Base-by-base conservation (phyloP, 2,113 vertebrate species). In the Semicossyphus pulcher region DNA sequence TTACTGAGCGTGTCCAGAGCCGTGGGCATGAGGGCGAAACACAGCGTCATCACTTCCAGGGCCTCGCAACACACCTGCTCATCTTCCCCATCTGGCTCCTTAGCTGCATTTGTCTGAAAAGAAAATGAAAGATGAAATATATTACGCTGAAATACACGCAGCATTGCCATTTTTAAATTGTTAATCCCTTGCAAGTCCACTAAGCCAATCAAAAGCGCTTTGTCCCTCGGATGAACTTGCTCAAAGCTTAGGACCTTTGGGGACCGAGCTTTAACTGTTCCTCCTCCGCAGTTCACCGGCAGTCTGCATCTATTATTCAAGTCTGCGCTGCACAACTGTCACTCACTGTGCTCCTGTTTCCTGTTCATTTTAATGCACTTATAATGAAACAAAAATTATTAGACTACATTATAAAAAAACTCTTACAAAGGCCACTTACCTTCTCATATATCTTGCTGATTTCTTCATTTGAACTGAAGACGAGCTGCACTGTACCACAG, bases 41-140 rank as follows among this genome's bases (percentile, higher is more conserved):
- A 99, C 62, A 99, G 91, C 1, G 98, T 99, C 97, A 99, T 99
- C 90, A 97, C 97, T 87, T 99, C 98, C 88, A 99, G 63, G 10
- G 98, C 97, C 90, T 99, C 98, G 87, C 98, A 99, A 92, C 98
- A 99, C 86, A 99, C 97, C 85, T 99, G 97, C 84, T 99, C 98
- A 74, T 99, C 98, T 89, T 99, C 98, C 57, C 94, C 89, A 82
- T 99, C 98, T 23, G 95, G 97, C 76, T 99, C 98, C 87, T 95
- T 97, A 42, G 96, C 96, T 75, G 96, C 96, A 90, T 99, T 99
- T 15, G 96, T 97, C 98, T 99, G 84, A 83, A 80, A 8, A 66
- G 56, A 72, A 28, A 73, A 37, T 31, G 7, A 32, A 56, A 61
- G 18, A 49, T 23, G 0, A 31, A 9, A 23, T 1, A 32, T 3